Evolutionary conservation across 2,113 vertebrate species (phyloP).

Genomic region (Addax nasomaculatus): DNA sequence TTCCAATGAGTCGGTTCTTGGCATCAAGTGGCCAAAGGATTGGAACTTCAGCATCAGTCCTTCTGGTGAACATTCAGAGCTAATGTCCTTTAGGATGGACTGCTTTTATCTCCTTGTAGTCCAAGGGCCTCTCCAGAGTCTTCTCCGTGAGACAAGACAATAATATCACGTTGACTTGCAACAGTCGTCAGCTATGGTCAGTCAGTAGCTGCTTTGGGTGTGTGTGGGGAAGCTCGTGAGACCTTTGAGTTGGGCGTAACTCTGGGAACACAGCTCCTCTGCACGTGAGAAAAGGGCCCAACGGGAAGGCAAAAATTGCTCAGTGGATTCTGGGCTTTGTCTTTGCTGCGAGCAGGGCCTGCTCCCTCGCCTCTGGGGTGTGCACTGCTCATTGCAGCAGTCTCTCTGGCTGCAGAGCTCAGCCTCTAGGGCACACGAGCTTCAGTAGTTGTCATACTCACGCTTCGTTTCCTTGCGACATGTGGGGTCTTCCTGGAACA

Average conservation of each 20-base stretch:
- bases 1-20: rapidly evolving
- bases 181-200: rapidly evolving
- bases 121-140: not conserved
- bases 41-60: not conserved
- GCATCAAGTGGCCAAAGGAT: rapidly evolving
- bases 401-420: not conserved
- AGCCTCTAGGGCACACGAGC: not conserved
- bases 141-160: not conserved
- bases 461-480: rapidly evolving
- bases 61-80: rapidly evolving
- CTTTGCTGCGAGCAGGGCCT: not conserved
- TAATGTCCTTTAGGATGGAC: not conserved
- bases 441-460: not conserved
- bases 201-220: not conserved
- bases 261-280: not conserved
- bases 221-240: rapidly evolving
- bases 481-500: not conserved
- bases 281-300: not conserved
- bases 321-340: not conserved
- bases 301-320: not conserved
- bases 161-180: rapidly evolving
- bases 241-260: not conserved
- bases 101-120: not conserved
- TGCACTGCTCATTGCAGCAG: rapidly evolving
- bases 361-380: rapidly evolving